These are phyloP conservation scores for Melanotaenia boesemani DNA, from an alignment of 2,797 vertebrate genomes.

Conservation along the genomic window DNA sequence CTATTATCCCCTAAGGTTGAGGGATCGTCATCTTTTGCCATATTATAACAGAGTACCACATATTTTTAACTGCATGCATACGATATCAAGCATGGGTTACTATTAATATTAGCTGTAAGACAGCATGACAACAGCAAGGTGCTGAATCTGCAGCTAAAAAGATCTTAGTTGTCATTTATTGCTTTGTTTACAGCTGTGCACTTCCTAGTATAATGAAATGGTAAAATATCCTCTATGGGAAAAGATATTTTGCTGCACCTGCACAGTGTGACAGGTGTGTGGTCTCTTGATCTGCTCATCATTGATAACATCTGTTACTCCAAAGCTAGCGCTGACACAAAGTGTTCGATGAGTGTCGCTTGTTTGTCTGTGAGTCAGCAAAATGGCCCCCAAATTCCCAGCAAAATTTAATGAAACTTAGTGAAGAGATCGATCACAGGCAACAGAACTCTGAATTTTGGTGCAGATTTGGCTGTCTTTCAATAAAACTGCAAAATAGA, in stretches of 20 bases:
- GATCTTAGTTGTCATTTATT: conserved; percentile 4
- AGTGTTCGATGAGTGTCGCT: neutral
- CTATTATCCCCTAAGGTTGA: neutral
- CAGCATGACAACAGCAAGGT: neutral
- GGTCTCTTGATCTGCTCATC: neutral
- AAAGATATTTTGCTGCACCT: conserved; percentile 11
- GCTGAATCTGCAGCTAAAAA: neutral
- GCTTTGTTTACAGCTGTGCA: conserved; percentile 3
- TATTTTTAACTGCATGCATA: conserved; percentile 5
- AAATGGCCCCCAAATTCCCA: neutral
- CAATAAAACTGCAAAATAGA: too few species aligned
- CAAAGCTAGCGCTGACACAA: neutral
- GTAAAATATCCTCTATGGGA: neutral
- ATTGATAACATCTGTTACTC: neutral
- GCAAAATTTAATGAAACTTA: too few species aligned
- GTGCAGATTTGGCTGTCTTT: too few species aligned
- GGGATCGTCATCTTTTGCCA: conserved; percentile 1
- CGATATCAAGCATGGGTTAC: conserved; percentile 9
- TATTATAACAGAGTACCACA: neutral
- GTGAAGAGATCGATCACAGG: too few species aligned
- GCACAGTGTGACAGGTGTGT: neutral
- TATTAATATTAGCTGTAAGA: conserved; percentile 8
- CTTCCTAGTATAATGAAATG: conserved; percentile 5
- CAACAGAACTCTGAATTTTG: too few species aligned
- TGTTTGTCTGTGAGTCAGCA: neutral